Percentiles rank a stretch among this genome's conserved stretches.
Evolutionary conservation across 2,113 vertebrate species (phyloP).

Genomic region (Eulemur macaco): DNA sequence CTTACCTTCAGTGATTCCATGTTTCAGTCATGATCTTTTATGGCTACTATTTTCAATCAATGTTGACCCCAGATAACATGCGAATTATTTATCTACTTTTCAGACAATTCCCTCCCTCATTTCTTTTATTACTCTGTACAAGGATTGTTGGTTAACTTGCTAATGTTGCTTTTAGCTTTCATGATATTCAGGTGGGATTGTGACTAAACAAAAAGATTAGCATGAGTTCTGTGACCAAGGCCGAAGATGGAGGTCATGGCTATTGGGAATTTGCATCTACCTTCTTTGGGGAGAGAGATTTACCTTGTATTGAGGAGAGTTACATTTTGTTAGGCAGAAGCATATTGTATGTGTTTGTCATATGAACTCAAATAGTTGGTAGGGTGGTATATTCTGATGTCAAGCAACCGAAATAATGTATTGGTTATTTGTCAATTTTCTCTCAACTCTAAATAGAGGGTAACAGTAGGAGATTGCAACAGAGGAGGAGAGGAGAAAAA

Average conservation of each 20-base stretch:
- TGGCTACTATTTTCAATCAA: neutral
- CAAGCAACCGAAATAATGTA: neutral
- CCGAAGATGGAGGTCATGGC: neutral
- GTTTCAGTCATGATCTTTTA: neutral
- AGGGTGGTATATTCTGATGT: neutral
- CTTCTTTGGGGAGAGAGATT: neutral
- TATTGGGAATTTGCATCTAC: neutral
- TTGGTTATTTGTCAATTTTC: neutral
- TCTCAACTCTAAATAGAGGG: neutral
- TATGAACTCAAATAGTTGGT: neutral
- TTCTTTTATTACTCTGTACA: neutral
- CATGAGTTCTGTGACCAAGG: rapidly evolving
- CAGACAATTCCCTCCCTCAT: neutral
- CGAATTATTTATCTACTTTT: neutral
- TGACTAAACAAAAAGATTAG: neutral
- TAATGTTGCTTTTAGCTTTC: neutral
- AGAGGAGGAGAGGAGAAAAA: neutral
- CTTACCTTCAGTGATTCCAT: neutral
- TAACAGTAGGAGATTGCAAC: neutral
- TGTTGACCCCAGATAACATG: neutral
- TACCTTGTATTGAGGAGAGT: neutral
- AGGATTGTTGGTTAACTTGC: neutral
- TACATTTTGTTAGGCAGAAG: neutral
- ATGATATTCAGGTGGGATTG: neutral
- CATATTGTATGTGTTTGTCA: neutral